Evolutionary conservation across 2,888 invertebrate species (phyloP).

Genomic region (Ormyrus labotus): DNA sequence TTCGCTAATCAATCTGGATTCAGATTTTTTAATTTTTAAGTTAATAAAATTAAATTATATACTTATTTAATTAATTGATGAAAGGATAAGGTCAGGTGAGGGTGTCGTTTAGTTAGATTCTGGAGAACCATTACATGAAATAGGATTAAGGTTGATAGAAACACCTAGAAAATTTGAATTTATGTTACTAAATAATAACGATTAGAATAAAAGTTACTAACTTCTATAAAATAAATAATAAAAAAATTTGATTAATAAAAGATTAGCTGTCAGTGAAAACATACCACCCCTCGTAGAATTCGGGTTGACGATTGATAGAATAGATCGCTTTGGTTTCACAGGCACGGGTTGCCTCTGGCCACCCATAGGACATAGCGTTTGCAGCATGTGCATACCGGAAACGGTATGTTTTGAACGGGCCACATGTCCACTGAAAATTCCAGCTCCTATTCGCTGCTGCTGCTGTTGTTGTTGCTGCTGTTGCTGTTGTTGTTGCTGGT

Average conservation of each 20-base stretch:
- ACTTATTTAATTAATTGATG: constrained; percentile 57
- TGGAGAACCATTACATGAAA: constrained; percentile 66
- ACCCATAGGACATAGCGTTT: background rate
- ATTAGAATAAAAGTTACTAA: background rate
- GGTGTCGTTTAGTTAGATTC: constrained; percentile 64
- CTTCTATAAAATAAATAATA: background rate
- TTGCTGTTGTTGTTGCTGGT: constrained; percentile 71
- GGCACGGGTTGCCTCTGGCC: constrained; percentile 35
- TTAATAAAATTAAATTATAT: constrained; percentile 36
- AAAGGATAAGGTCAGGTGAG: constrained; percentile 59
- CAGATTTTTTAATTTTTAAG: background rate
- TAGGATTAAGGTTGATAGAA: constrained; percentile 62
- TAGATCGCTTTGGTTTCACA: constrained; percentile 43
- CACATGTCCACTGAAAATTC: constrained; percentile 67
- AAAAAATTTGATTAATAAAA: background rate
- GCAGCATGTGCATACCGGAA: constrained; percentile 44
- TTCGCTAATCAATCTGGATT: too few species aligned
- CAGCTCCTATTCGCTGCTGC: constrained; percentile 68
- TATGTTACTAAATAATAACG: background rate
- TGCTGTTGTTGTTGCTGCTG: constrained; percentile 71
- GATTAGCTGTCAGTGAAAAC: background rate
- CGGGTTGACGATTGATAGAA: constrained; percentile 36
- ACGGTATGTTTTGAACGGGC: constrained; percentile 72
- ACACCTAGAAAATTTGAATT: constrained; percentile 59
- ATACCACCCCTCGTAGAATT: constrained; percentile 44